Conservation (phyloP, 2,113 vertebrate genomes). For the Eolophus roseicapilla region DNA sequence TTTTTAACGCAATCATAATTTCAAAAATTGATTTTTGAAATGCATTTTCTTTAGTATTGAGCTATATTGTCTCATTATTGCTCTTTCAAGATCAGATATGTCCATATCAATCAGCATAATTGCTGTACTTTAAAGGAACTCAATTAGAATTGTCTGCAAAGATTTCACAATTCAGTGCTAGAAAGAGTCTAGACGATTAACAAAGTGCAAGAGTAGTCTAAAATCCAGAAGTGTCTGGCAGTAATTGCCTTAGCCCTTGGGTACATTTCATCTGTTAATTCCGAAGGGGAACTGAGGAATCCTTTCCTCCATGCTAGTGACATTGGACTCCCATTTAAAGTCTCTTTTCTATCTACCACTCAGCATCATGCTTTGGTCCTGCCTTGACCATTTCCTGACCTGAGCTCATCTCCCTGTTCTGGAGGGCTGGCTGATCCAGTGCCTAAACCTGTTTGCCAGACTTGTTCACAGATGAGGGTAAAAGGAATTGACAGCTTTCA, state of each 20-base stretch:
- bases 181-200: not conserved
- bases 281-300: not conserved
- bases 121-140: not conserved
- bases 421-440: not conserved
- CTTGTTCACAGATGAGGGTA: not conserved
- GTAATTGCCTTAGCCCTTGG: not conserved
- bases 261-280: not conserved
- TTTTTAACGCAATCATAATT: not conserved
- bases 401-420: not conserved
- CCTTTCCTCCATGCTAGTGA: not conserved
- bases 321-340: not conserved
- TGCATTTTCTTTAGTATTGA: not conserved
- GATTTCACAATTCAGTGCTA: not conserved
- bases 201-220: not conserved
- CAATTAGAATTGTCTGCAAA: not conserved
- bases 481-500: conserved; percentile 32
- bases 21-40: conserved; percentile 28
- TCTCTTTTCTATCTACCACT: not conserved
- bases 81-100: conserved; percentile 29
- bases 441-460: not conserved
- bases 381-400: not conserved
- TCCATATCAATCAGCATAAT: conserved; percentile 16
- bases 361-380: not conserved
- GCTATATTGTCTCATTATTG: not conserved
- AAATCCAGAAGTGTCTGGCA: not conserved